Percentiles rank a stretch among this genome's conserved stretches.
Conservation (phyloP, 2,113 vertebrate genomes). For the Heloderma charlesbogerti region DNA sequence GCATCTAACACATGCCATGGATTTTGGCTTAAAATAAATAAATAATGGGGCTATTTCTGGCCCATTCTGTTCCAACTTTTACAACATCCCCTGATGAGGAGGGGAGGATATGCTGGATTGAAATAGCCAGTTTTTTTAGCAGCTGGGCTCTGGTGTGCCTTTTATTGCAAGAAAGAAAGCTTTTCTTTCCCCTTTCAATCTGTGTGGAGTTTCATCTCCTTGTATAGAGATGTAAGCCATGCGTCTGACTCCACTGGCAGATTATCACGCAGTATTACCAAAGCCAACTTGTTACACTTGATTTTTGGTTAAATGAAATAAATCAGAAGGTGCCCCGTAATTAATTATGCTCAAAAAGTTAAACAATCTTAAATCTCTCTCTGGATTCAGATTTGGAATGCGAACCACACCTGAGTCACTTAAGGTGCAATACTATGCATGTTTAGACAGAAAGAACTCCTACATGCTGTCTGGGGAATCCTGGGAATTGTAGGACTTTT, state of each 20-base stretch:
- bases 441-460: no score
- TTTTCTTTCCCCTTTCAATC: neutral
- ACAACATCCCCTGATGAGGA: no score
- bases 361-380: slow-evolving; percentile 4
- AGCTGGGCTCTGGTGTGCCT: neutral
- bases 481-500: no score
- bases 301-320: neutral
- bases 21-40: no score
- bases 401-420: neutral
- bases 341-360: neutral
- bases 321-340: neutral
- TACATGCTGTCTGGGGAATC: no score
- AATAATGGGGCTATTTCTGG: no score
- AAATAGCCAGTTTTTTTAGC: neutral
- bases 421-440: neutral
- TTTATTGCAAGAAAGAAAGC: neutral
- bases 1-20: no score
- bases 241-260: neutral
- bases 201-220: neutral
- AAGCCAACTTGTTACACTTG: neutral
- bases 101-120: neutral
- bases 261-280: neutral
- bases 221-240: neutral
- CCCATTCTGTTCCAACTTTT: no score
- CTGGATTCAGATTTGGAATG: neutral